Evolutionary conservation across 2,113 vertebrate genomes (phyloP).

Genomic region (Orientallactaga bullata): DNA sequence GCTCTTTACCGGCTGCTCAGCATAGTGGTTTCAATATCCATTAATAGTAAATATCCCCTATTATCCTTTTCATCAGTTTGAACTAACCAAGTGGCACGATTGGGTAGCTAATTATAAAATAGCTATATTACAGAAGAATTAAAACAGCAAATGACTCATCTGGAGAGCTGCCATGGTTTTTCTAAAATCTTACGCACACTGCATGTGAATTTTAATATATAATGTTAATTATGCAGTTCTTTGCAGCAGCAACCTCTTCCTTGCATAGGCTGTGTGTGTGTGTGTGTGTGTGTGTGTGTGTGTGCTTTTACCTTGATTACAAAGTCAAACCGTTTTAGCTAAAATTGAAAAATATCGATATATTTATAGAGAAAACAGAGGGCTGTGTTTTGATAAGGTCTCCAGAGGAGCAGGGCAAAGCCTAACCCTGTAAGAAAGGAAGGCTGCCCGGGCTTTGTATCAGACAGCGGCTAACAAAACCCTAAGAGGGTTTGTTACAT

Average conservation of each 20-base stretch:
- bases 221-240: conserved; percentile 72
- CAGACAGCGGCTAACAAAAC: conserved; percentile 82
- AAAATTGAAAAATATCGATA: conserved; percentile 75
- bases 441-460: conserved; percentile 53
- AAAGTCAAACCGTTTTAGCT: conserved; percentile 71
- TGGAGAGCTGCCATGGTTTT: conserved; percentile 51
- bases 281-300: not conserved
- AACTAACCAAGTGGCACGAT: conserved; percentile 54
- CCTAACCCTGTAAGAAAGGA: conserved; percentile 62
- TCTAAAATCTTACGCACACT: conserved; percentile 58
- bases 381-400: conserved; percentile 75
- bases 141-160: conserved; percentile 62
- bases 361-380: conserved; percentile 76
- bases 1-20: not conserved
- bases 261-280: conserved; percentile 29
- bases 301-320: conserved; percentile 64
- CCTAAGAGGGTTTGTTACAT: conserved; percentile 87
- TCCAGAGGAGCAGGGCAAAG: conserved; percentile 64
- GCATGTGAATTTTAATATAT: conserved; percentile 68
- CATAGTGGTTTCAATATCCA: not conserved
- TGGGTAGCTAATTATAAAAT: conserved; percentile 44
- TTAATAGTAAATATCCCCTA: conserved; percentile 62
- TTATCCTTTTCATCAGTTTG: not conserved
- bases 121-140: conserved; percentile 44
- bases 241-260: conserved; percentile 28